phyloP scores from a whole-genome alignment of 1,140 invertebrate species.

The Drosophila funebris region DNA sequence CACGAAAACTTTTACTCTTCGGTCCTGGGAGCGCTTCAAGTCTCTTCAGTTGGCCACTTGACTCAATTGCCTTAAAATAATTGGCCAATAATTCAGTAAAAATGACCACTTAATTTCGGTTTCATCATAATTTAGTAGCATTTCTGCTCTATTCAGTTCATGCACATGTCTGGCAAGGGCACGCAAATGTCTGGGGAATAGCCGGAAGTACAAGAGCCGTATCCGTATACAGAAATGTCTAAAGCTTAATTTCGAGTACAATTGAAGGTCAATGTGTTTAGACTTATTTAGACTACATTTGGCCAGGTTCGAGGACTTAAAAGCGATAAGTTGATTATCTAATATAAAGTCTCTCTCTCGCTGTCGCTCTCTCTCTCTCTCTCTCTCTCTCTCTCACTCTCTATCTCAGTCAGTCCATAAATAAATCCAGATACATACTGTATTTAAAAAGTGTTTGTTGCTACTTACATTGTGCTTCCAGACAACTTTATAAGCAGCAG shows the following conservation, averaged over 20 bases:
- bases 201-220: slow-evolving; percentile 46
- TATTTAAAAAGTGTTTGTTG: slow-evolving; percentile 36
- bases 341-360: too few species aligned
- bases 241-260: slow-evolving; percentile 48
- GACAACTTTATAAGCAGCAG: slow-evolving; percentile 92
- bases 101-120: slow-evolving; percentile 75
- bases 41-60: slow-evolving; percentile 48
- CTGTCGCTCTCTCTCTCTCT: neutral
- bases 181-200: slow-evolving; percentile 70
- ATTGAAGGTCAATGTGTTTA: slow-evolving; percentile 54
- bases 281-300: neutral
- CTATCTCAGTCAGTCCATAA: neutral
- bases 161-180: slow-evolving; percentile 3
- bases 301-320: too few species aligned
- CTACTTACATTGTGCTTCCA: slow-evolving; percentile 96
- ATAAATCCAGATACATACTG: slow-evolving; percentile 55
- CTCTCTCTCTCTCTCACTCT: neutral
- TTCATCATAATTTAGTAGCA: slow-evolving; percentile 69
- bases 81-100: slow-evolving; percentile 80
- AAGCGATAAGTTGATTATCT: too few species aligned
- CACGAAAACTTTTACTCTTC: slow-evolving; percentile 59
- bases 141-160: slow-evolving; percentile 5
- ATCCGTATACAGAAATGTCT: slow-evolving; percentile 48
- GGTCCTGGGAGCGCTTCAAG: slow-evolving; percentile 3
- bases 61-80: slow-evolving; percentile 80